Conservation (phyloP, 2,888 invertebrate species). For the Drosophila antonietae region DNA sequence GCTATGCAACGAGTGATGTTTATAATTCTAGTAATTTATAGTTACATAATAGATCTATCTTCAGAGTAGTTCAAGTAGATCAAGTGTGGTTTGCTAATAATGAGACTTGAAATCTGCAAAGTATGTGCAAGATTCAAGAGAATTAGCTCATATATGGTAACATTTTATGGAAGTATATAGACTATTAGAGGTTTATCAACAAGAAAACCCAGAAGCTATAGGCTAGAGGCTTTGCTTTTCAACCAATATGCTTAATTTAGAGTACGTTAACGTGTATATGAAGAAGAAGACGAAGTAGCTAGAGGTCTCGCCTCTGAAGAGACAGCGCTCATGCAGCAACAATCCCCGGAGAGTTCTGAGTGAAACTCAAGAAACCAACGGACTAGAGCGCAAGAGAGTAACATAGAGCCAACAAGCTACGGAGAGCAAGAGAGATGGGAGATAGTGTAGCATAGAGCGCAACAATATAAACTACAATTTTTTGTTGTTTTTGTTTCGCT, state of each 20-base stretch:
- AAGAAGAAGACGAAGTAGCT: conserved; percentile 6
- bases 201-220: background rate
- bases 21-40: too few species aligned
- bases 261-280: background rate
- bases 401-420: background rate
- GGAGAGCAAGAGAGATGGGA: background rate
- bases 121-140: too few species aligned
- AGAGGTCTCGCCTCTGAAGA: background rate
- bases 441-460: conserved; percentile 4
- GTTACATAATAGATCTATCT: background rate
- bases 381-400: background rate
- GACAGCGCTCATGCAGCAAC: conserved; percentile 5
- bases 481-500: conserved; percentile 17
- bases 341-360: conserved; percentile 26
- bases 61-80: background rate
- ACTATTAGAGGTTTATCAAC: too few species aligned
- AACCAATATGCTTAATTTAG: background rate
- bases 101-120: background rate
- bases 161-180: too few species aligned
- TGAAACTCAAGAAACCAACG: background rate
- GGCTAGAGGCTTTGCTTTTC: background rate
- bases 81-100: background rate
- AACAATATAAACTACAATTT: conserved; percentile 16
- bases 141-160: too few species aligned
- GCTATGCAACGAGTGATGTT: too few species aligned